phyloP scores from a whole-genome alignment of 2,888 invertebrate genomes.

The Choristoneura rosaceana region DNA sequence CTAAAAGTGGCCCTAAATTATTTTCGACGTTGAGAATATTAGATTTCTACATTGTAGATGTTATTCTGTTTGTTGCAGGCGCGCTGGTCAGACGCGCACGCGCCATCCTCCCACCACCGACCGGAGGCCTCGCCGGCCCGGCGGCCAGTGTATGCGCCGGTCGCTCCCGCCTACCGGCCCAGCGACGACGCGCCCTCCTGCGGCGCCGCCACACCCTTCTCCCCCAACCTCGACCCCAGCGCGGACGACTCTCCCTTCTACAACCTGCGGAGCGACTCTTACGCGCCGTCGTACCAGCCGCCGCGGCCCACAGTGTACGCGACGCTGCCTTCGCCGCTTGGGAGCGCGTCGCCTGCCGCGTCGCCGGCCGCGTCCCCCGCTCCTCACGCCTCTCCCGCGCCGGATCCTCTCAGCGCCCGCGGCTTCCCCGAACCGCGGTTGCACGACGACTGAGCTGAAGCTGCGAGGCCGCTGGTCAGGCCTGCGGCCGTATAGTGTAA shows the following conservation, averaged over 20 bases:
- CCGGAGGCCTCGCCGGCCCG: slow-evolving; percentile 85
- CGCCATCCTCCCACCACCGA: slow-evolving; percentile 86
- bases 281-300: slow-evolving; percentile 81
- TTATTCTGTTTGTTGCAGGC: slow-evolving; percentile 55
- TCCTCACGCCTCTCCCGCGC: slow-evolving; percentile 62
- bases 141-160: slow-evolving; percentile 81
- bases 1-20: no score
- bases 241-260: slow-evolving; percentile 82
- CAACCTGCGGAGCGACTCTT: slow-evolving; percentile 82
- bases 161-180: slow-evolving; percentile 76
- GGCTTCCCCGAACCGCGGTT: slow-evolving; percentile 62
- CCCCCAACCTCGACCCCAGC: slow-evolving; percentile 76
- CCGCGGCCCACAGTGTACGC: slow-evolving; percentile 82
- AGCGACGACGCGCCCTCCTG: slow-evolving; percentile 83
- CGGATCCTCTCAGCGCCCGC: slow-evolving; percentile 61
- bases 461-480: neutral
- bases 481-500: no score
- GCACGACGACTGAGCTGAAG: slow-evolving; percentile 62
- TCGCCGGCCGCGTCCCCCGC: slow-evolving; percentile 76
- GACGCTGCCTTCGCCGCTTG: slow-evolving; percentile 77
- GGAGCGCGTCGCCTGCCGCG: slow-evolving; percentile 73
- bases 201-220: slow-evolving; percentile 82
- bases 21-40: no score
- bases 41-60: no score
- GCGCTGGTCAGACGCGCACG: slow-evolving; percentile 87